A percentile compares a stretch with the other conserved stretches of the same genome.
Evolutionary conservation across 2,888 invertebrate genomes (phyloP).

Genomic region (Thera obeliscata): DNA sequence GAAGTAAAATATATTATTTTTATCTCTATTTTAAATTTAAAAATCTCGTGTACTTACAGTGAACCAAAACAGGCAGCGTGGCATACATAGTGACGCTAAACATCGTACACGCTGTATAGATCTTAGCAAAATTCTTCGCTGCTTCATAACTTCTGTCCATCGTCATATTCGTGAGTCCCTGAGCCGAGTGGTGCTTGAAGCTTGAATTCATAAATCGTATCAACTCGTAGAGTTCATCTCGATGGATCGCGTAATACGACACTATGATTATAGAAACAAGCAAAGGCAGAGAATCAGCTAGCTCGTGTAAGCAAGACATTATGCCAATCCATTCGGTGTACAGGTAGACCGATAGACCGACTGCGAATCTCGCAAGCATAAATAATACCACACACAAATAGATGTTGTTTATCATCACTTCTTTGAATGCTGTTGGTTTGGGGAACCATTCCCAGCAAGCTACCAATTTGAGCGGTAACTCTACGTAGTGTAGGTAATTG

Average conservation of each 20-base stretch:
- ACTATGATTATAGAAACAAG: slow-evolving; percentile 64
- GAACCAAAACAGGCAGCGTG: slow-evolving; percentile 59
- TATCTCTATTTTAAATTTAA: too few relatives aligned
- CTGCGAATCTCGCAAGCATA: slow-evolving; percentile 50
- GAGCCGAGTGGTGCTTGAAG: slow-evolving; percentile 69
- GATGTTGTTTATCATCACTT: slow-evolving; percentile 58
- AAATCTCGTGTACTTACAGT: slow-evolving; percentile 60
- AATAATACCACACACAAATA: slow-evolving; percentile 65
- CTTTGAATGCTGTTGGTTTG: slow-evolving; percentile 46
- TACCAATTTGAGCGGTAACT: slow-evolving; percentile 62
- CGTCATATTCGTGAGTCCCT: slow-evolving; percentile 73
- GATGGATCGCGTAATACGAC: slow-evolving; percentile 61
- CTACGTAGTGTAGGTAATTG: slow-evolving; percentile 61
- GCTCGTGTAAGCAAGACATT: slow-evolving; percentile 65
- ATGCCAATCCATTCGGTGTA: slow-evolving; percentile 66
- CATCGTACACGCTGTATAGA: slow-evolving; percentile 70
- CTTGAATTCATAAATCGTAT: slow-evolving; percentile 62
- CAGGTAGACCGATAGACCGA: slow-evolving; percentile 58
- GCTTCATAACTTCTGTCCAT: slow-evolving; percentile 62
- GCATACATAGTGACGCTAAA: slow-evolving; percentile 73
- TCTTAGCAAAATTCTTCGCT: slow-evolving; percentile 64
- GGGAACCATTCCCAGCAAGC: slow-evolving; percentile 73
- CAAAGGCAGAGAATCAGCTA: slow-evolving; percentile 68
- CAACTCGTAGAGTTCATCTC: slow-evolving; percentile 61
- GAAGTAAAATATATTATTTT: too few relatives aligned